Evolutionary conservation across 2,113 vertebrate genomes (phyloP).

Genomic region (Gnathonemus echidnorhynchus): DNA sequence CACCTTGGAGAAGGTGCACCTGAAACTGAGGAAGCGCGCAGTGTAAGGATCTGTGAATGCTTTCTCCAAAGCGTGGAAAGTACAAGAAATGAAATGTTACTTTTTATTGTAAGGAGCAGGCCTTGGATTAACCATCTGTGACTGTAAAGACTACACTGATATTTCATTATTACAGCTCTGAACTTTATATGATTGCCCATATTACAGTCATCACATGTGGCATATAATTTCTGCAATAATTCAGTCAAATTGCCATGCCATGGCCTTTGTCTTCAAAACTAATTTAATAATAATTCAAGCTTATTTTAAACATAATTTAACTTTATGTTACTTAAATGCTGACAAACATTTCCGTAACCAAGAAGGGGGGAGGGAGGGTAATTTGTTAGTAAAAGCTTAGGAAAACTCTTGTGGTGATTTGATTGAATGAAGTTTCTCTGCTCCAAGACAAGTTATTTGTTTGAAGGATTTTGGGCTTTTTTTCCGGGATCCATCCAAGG

Average conservation of each 20-base stretch:
- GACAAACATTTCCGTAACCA: background rate
- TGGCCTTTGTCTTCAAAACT: background rate
- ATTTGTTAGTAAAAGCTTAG: background rate
- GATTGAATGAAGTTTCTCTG: background rate
- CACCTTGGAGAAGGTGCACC: background rate
- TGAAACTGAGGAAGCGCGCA: background rate
- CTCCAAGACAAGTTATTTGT: constrained; percentile 4
- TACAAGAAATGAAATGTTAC: background rate
- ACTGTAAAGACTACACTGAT: background rate
- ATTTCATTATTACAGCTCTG: background rate
- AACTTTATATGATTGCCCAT: background rate
- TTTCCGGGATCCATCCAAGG: background rate
- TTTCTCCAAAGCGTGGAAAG: background rate
- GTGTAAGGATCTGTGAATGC: background rate
- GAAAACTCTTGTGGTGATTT: background rate
- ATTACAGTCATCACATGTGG: background rate
- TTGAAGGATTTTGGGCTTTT: background rate
- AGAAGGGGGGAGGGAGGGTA: background rate
- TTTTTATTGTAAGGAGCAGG: background rate
- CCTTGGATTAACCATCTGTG: background rate
- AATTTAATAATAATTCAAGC: background rate
- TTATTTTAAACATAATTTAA: background rate
- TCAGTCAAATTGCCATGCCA: background rate
- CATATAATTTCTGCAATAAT: background rate
- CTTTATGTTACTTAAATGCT: background rate